These are phyloP conservation scores for Itoplectis maculator DNA, from an alignment of 2,888 invertebrate genomes.

Conservation along the genomic window DNA sequence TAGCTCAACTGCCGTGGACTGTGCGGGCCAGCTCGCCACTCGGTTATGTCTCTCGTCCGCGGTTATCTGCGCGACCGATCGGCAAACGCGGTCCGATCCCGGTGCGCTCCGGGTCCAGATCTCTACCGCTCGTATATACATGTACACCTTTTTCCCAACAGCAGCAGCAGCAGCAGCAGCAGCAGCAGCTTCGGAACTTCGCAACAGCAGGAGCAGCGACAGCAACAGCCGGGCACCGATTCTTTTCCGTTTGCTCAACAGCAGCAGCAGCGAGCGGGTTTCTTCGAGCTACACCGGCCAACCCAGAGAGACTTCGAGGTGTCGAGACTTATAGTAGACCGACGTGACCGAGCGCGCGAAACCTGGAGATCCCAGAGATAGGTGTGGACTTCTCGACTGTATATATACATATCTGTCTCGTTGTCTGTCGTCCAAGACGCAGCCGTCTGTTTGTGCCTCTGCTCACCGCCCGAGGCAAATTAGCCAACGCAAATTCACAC, in stretches of 20 bases:
- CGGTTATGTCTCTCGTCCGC: conserved; percentile 59
- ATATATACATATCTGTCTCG: conserved; percentile 23
- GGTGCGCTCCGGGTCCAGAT: conserved; percentile 51
- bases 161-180: too few species aligned
- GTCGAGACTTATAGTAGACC: conserved; percentile 77
- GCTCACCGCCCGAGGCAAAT: conserved; percentile 73
- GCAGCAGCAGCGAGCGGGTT: conserved; percentile 40
- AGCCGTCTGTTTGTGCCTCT: conserved; percentile 41
- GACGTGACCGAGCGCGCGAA: conserved; percentile 62
- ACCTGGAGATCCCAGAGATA: conserved; percentile 75
- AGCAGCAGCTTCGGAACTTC: conserved; percentile 18
- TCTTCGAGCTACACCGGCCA: conserved; percentile 51
- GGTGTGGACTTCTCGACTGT: conserved; percentile 9
- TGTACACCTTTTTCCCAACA: conserved; percentile 57
- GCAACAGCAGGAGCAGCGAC: conserved; percentile 49
- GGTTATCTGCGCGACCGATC: conserved; percentile 64
- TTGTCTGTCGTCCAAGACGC: conserved; percentile 8
- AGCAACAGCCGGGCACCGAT: conserved; percentile 49
- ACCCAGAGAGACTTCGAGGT: conserved; percentile 72
- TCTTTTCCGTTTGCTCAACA: conserved; percentile 44
- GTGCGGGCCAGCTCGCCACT: conserved; percentile 24
- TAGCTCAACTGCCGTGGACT: conserved; percentile 39
- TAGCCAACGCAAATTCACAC: conserved; percentile 69
- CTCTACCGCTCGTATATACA: conserved; percentile 59
- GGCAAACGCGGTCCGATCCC: conserved; percentile 66